These are phyloP conservation scores for Chalcis sispes DNA, from an alignment of 2,888 invertebrate genomes.

Conservation along the genomic window DNA sequence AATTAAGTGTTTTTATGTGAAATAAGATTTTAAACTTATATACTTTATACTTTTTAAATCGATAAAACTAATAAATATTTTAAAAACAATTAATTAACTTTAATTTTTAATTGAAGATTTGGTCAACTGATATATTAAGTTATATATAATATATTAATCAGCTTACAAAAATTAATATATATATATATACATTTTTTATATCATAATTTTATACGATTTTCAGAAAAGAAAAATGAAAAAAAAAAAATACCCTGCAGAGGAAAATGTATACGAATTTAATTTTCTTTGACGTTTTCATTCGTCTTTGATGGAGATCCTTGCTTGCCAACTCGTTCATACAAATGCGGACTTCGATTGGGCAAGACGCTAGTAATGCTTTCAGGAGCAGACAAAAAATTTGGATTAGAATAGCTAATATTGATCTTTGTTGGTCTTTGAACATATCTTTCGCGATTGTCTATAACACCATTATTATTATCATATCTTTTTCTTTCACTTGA, in stretches of 20 bases:
- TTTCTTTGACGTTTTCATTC: constrained; percentile 59
- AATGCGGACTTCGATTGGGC: constrained; percentile 66
- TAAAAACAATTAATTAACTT: no score
- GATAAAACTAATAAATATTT: no score
- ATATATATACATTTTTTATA: neutral
- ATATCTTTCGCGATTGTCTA: neutral
- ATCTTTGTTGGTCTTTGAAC: constrained; percentile 20
- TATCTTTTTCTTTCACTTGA: constrained; percentile 22
- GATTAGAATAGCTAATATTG: constrained; percentile 49
- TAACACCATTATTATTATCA: neutral
- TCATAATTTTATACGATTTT: constrained; percentile 19
- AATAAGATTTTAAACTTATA: no score
- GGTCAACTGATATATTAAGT: no score
- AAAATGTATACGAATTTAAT: no score
- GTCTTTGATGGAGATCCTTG: constrained; percentile 43
- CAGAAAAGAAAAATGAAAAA: constrained; percentile 45
- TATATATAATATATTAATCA: no score
- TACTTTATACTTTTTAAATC: no score
- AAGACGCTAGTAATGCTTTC: constrained; percentile 58
- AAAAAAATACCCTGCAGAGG: constrained; percentile 85
- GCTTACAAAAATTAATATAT: no score
- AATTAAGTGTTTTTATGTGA: no score
- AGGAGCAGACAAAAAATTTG: constrained; percentile 39
- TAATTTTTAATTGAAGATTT: no score
- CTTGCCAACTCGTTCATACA: constrained; percentile 62